Evolutionary conservation across 2,797 vertebrate genomes (phyloP).

Genomic region (Alosa sapidissima): DNA sequence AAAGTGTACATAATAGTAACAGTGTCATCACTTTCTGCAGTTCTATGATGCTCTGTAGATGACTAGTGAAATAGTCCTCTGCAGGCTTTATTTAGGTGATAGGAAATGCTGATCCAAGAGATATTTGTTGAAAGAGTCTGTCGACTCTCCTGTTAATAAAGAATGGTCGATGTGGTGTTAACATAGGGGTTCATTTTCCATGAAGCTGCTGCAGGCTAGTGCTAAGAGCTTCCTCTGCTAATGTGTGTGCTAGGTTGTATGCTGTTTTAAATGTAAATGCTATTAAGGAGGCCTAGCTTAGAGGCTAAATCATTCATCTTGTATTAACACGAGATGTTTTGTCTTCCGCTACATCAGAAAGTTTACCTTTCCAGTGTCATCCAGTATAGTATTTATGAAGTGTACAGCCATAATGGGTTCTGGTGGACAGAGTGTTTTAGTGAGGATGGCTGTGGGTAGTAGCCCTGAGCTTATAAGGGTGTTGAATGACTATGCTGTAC

Average conservation of each 20-base stretch:
- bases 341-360: background rate
- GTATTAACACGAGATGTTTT: background rate
- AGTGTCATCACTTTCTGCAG: background rate
- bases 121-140: background rate
- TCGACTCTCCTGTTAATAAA: background rate
- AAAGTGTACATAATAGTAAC: background rate
- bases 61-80: background rate
- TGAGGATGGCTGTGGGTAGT: background rate
- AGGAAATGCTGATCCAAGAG: background rate
- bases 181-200: background rate
- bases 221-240: background rate
- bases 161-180: background rate
- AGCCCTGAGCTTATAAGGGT: background rate
- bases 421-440: background rate
- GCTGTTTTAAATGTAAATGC: background rate
- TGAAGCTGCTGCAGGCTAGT: background rate
- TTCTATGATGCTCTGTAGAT: background rate
- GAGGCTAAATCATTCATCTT: background rate
- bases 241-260: background rate
- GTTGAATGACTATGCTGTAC: background rate
- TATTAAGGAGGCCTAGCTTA: background rate
- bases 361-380: background rate
- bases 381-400: background rate
- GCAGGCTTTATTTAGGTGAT: constrained; percentile 18
- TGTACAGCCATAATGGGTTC: background rate